These are phyloP conservation scores for Hydropsyche tenuis DNA, from an alignment of 1,140 invertebrate genomes.

Conservation along the genomic window DNA sequence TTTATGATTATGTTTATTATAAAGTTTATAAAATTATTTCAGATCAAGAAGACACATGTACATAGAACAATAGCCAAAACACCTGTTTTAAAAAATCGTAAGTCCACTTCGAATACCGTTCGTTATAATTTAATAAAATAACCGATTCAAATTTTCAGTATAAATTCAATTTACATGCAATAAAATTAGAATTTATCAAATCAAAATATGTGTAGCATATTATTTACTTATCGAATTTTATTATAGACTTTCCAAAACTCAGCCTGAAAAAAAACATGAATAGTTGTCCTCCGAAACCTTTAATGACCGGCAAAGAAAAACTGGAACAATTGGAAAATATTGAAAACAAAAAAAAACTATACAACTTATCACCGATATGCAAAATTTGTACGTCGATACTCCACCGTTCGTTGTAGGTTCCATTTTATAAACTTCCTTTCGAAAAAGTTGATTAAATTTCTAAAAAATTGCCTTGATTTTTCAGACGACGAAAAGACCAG, in stretches of 20 bases:
- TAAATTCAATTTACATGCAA: too few relatives aligned
- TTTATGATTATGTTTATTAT: too few relatives aligned
- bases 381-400: constrained; percentile 11
- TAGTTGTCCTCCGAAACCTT: constrained; percentile 31
- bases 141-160: too few relatives aligned
- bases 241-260: constrained; percentile 39
- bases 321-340: background rate
- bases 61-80: constrained; percentile 28
- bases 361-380: background rate
- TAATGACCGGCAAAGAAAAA: background rate
- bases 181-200: too few relatives aligned
- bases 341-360: background rate
- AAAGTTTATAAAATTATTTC: too few relatives aligned
- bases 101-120: background rate
- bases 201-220: background rate
- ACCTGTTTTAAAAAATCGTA: constrained; percentile 28
- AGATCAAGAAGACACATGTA: constrained; percentile 24
- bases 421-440: too few relatives aligned
- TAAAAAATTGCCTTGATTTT: background rate
- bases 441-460: background rate
- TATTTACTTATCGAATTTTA: background rate
- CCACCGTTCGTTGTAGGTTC: constrained; percentile 45
- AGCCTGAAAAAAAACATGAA: constrained; percentile 34
- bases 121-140: too few relatives aligned
- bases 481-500: background rate